phyloP scores from a whole-genome alignment of 2,888 invertebrate genomes.

The Octodonta nipae region DNA sequence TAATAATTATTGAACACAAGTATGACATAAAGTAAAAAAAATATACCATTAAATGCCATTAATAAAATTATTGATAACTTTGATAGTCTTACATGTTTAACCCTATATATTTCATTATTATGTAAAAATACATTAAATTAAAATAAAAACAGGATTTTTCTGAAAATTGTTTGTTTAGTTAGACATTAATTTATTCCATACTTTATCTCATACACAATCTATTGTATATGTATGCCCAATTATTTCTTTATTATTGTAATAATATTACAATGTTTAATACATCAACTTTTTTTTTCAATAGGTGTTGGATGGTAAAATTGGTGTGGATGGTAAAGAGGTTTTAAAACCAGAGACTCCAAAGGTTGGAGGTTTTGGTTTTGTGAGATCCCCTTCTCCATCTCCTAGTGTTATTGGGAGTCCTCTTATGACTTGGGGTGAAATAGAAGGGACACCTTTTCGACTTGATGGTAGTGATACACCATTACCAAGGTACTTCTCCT shows the following conservation, averaged over 20 bases:
- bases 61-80: no score
- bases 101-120: no score
- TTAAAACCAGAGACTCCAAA: constrained; percentile 46
- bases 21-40: no score
- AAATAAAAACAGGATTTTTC: no score
- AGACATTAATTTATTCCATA: no score
- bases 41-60: no score
- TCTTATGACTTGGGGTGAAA: constrained; percentile 98
- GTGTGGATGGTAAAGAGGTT: constrained; percentile 78
- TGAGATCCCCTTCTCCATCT: constrained; percentile 79
- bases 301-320: constrained; percentile 67
- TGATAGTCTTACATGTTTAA: no score
- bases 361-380: constrained; percentile 61
- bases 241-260: constrained; percentile 2
- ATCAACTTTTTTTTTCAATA: constrained; percentile 7
- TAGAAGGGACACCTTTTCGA: constrained; percentile 92
- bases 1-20: no score
- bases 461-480: constrained; percentile 88
- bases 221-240: no score
- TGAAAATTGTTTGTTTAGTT: no score
- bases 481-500: constrained; percentile 48
- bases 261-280: not conserved
- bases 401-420: constrained; percentile 82
- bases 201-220: no score
- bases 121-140: no score